Conservation (phyloP, 2,888 invertebrate species). For the Conistra vaccinii region DNA sequence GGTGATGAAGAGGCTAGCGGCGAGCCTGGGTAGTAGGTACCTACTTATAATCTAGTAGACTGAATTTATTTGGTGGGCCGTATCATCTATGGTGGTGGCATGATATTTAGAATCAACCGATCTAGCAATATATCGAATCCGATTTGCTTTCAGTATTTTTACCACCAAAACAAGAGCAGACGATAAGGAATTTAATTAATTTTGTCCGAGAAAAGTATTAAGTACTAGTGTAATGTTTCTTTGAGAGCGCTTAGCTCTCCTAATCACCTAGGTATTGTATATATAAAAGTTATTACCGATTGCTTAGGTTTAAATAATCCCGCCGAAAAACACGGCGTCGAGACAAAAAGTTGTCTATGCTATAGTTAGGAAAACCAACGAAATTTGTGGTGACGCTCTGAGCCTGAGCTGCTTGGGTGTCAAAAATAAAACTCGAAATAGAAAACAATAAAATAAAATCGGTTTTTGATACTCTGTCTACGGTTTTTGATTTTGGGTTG, state of each 20-base stretch:
- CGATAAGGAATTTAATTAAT: background rate
- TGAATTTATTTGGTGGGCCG: background rate
- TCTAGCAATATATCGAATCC: background rate
- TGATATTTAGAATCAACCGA: background rate
- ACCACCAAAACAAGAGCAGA: background rate
- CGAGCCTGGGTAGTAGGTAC: no score
- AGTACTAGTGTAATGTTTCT: no score
- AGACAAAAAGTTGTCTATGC: slow-evolving; percentile 36
- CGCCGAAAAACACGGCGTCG: slow-evolving; percentile 24
- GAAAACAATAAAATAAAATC: background rate
- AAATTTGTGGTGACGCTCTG: background rate
- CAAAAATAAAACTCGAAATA: background rate
- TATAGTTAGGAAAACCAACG: background rate
- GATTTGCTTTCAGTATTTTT: background rate
- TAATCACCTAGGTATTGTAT: no score
- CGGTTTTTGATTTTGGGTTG: slow-evolving; percentile 5
- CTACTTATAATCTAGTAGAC: background rate
- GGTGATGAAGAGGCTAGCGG: no score
- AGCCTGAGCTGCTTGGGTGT: background rate
- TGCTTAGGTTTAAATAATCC: slow-evolving; percentile 16
- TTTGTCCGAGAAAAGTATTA: background rate
- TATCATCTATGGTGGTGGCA: no score
- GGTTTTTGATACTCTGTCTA: no score
- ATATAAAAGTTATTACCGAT: background rate
- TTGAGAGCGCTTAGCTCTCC: background rate